Base-by-base conservation (phyloP, 2,888 invertebrate species). In the Polymixis lichenea region DNA sequence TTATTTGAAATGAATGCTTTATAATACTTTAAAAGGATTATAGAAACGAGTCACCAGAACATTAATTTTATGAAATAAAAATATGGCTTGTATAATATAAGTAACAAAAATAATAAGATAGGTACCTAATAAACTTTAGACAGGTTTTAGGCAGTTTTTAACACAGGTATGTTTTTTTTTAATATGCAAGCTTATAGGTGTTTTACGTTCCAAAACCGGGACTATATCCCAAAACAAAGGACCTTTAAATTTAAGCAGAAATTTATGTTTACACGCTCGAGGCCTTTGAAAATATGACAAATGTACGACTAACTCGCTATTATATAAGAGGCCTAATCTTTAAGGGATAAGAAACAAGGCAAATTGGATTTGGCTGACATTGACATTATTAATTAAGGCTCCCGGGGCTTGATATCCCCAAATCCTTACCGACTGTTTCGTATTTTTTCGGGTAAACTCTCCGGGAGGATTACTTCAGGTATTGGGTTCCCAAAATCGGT, bases 381-480 rank as follows among this genome's bases (percentile, higher is more conserved):
- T 86, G 86, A 85, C 84, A 83, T 77, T 86, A 86, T 85, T 83
- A 85, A 85, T 85, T 85, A 86, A 85, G 86, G 73, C 70, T 70
- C 77, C 67, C 38, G 77, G 53, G 62, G 61, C 51, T 38, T 86
- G 80, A 75, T 80, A 80, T 75, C 72, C 71, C 62, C 38, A 77
- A 83, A 86, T 85, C 85, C 86, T 86, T 73, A 72, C 85, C 72
- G 53, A 75, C 68, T 86, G 80, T 83, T 86, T 72, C 80, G 80
- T 86, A 86, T 86, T 86, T 84, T 84, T 84, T 80, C 61, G 70
- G 53, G 38, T 55, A 61, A 79, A 75, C 56, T 70, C n/a, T n/a
- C n/a, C 66, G 11, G 66, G 32, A 62, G 64, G 73, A 81, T 82
- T 86, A 72, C 72, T 43, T 28, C 49, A 55, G 65, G 55, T 73